Conservation (phyloP, 2,113 vertebrate genomes). For the Pseudonaja textilis region DNA sequence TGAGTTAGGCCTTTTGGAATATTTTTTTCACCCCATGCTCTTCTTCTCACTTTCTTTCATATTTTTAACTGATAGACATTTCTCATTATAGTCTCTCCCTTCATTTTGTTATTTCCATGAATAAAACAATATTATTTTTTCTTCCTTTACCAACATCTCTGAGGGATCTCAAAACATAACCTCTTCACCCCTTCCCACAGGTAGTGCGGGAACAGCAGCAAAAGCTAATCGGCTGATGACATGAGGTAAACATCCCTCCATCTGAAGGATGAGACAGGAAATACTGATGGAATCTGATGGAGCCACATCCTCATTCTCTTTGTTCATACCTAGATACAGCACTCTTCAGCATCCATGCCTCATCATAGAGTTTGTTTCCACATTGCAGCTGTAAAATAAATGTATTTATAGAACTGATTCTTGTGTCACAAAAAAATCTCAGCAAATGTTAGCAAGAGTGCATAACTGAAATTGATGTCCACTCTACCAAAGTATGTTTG, state of each 20-base stretch:
- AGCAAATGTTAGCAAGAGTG: slow-evolving; percentile 29
- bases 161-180: slow-evolving; percentile 55
- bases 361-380: slow-evolving; percentile 39
- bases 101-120: slow-evolving; percentile 9
- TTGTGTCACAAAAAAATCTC: slow-evolving; percentile 34
- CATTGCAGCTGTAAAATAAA: slow-evolving; percentile 56
- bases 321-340: slow-evolving; percentile 39
- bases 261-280: slow-evolving; percentile 58
- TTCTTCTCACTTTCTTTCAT: not conserved
- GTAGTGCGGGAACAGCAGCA: slow-evolving; percentile 53
- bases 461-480: not conserved
- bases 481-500: not conserved
- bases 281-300: slow-evolving; percentile 24
- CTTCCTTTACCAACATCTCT: slow-evolving; percentile 59
- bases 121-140: slow-evolving; percentile 37
- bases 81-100: slow-evolving; percentile 26
- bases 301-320: slow-evolving; percentile 45
- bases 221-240: slow-evolving; percentile 58
- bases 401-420: slow-evolving; percentile 25
- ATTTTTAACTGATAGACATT: slow-evolving; percentile 13
- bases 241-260: slow-evolving; percentile 54
- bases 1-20: not conserved
- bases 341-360: slow-evolving; percentile 19
- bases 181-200: slow-evolving; percentile 58
- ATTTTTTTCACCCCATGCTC: not conserved